These are phyloP conservation scores for Austrolebias charrua DNA, from an alignment of 2,797 vertebrate genomes.

Conservation along the genomic window DNA sequence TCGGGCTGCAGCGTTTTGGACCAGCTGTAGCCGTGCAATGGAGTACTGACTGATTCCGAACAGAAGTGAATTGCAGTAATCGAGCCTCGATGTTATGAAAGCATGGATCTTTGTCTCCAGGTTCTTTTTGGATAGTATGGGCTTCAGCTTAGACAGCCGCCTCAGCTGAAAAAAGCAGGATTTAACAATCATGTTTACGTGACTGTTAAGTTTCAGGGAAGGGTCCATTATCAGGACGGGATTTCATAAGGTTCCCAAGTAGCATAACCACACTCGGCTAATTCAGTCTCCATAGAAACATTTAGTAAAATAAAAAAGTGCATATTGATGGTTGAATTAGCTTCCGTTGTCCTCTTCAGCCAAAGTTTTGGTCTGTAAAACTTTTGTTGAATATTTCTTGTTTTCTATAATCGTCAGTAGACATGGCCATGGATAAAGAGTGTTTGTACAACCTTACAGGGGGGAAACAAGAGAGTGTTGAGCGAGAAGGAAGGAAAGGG, in stretches of 20 bases:
- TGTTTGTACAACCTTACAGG: conserved; percentile 15
- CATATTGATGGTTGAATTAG: conserved; percentile 21
- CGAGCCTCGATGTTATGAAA: no score
- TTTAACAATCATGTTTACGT: no score
- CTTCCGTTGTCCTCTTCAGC: conserved; percentile 10
- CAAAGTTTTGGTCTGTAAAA: conserved; percentile 20
- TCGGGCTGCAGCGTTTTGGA: no score
- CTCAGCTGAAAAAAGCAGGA: no score
- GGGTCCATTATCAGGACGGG: no score
- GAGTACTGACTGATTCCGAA: no score
- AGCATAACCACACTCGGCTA: conserved; percentile 49
- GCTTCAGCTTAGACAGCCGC: no score
- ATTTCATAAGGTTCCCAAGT: conserved; percentile 42
- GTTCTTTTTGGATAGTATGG: no score
- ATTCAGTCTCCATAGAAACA: conserved; percentile 69
- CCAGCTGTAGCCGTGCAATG: no score
- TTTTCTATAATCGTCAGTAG: not conserved
- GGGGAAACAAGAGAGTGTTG: conserved; percentile 4
- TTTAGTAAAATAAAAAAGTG: conserved; percentile 48
- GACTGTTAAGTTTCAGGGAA: no score
- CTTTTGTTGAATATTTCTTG: conserved; percentile 5
- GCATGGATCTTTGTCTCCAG: no score
- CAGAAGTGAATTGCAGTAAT: no score
- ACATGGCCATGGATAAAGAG: conserved; percentile 11
- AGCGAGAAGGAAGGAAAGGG: conserved; percentile 6